Percentiles rank a stretch among this genome's conserved stretches.
Conservation (phyloP, 92 coral and sea anemone species). For the Meandrina meandrites region DNA sequence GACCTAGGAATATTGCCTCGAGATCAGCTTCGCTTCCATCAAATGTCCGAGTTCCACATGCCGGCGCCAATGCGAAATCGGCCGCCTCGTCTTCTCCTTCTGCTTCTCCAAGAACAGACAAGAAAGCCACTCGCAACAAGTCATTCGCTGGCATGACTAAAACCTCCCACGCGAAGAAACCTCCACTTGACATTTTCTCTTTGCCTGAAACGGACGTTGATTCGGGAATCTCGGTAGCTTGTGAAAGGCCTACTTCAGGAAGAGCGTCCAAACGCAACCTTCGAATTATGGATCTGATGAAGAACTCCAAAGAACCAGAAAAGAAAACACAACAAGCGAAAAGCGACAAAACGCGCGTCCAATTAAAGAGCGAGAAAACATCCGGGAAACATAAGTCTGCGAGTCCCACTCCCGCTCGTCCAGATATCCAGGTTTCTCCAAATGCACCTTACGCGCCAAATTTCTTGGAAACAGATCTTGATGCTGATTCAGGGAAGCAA, state of each 20-base stretch:
- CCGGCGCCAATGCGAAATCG: constrained; percentile 11
- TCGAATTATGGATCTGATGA: constrained; percentile 65
- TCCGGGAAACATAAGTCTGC: constrained; percentile 17
- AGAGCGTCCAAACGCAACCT: constrained; percentile 68
- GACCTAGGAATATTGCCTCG: constrained; percentile 39
- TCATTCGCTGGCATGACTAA: constrained; percentile 65
- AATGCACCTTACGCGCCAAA: constrained; percentile 73
- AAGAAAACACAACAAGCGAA: constrained; percentile 3
- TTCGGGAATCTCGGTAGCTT: constrained; percentile 76
- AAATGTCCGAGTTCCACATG: constrained; percentile 52
- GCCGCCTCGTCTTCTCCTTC: constrained; percentile 39
- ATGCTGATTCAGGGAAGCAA: constrained; percentile 32
- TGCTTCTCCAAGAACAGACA: constrained; percentile 38
- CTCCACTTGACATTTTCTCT: constrained; percentile 60
- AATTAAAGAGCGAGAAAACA: constrained; percentile 2
- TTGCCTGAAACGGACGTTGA: constrained; percentile 89
- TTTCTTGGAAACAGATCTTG: constrained; percentile 56
- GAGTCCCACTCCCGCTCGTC: constrained; percentile 37
- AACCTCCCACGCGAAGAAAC: constrained; percentile 37
- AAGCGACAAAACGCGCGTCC: constrained; percentile 10
- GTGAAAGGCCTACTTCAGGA: constrained; percentile 59
- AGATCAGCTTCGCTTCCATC: constrained; percentile 75
- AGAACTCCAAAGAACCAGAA: constrained; percentile 24
- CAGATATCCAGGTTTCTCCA: constrained; percentile 53
- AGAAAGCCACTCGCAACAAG: constrained; percentile 67